These are phyloP conservation scores for Macrophya annulata DNA, from an alignment of 2,888 invertebrate genomes.

Conservation along the genomic window DNA sequence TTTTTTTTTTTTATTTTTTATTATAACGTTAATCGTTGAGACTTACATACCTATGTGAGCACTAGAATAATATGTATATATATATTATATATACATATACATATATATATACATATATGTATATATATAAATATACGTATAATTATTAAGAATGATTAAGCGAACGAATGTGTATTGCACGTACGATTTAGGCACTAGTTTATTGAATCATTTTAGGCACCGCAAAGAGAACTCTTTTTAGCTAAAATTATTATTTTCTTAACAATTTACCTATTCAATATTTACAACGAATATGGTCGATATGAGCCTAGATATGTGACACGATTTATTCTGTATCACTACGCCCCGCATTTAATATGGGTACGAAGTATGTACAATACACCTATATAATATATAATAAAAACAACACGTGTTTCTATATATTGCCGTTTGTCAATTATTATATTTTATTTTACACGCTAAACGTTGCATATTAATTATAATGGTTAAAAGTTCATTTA, in stretches of 20 bases:
- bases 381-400: not conserved
- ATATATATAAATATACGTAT: constrained; percentile 24
- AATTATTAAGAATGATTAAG: constrained; percentile 47
- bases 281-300: constrained; percentile 65
- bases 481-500: constrained; percentile 17
- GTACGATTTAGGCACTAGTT: constrained; percentile 70
- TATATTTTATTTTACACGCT: constrained; percentile 46
- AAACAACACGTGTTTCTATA: constrained; percentile 36
- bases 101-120: constrained; percentile 35
- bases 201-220: constrained; percentile 74
- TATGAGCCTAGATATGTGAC: constrained; percentile 71
- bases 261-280: constrained; percentile 41
- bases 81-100: not conserved
- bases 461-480: constrained; percentile 45
- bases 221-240: constrained; percentile 59
- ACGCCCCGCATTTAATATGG: constrained; percentile 35
- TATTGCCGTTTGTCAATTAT: not conserved
- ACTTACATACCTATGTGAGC: constrained; percentile 51
- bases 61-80: constrained; percentile 46
- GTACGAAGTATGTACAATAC: constrained; percentile 11
- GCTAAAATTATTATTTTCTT: constrained; percentile 52
- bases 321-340: constrained; percentile 56
- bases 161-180: constrained; percentile 59
- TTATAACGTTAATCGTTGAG: constrained; percentile 42
- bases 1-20: too few relatives aligned